Base-by-base conservation (phyloP, 2,888 invertebrate genomes). In the Leptopilina drosophilae region DNA sequence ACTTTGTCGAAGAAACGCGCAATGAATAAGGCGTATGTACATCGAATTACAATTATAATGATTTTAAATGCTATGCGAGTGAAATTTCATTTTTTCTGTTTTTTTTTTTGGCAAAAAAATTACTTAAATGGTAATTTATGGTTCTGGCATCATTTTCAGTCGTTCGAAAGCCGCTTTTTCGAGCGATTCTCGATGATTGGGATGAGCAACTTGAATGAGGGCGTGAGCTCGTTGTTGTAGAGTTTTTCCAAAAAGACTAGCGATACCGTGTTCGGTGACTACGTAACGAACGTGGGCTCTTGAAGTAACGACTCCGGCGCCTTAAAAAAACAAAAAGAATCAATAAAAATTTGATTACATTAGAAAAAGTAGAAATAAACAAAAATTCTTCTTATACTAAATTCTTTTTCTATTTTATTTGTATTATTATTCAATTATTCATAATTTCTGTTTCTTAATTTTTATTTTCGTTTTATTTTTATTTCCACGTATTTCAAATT, bases 261-360 rank as follows among this genome's bases (percentile, higher is more conserved):
- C 95, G 79, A 95, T 94, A 66, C 95, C 95, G 85, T 93, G 92
- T 87, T 95, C 95, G 0, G 95, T 95, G 0, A 95, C 95, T 0
- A 95, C 92, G 88, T 95, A 95, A 86, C 95, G 95, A 9, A 94
- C 94, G 81, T 95, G 94, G 2, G 94, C 95, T 87, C 95, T 92
- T 15, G 94, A 93, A 0, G 95, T 95, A 5, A 95, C 95, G 5
- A 95, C 95, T 67, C 95, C 95, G 82, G 94, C 94, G 84, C 95
- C 95, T 94, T 88, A 53, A 87, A 89, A 80, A 0, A 78, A 49
- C 11, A 64, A 3, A 67, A 64, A 49, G n/a, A 62, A 62, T 42
- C 33, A 33, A 20, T 20, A 20, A 20, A 20, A 20, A 20, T 20
- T 20, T 1, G 20, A n/a, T 26, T 26, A 26, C 5, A 33, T 33